Evolutionary conservation across 2,113 vertebrate genomes (phyloP), one percentile per base, ranked within the genome.

Genomic region (Ancistrus triradiatus): DNA sequence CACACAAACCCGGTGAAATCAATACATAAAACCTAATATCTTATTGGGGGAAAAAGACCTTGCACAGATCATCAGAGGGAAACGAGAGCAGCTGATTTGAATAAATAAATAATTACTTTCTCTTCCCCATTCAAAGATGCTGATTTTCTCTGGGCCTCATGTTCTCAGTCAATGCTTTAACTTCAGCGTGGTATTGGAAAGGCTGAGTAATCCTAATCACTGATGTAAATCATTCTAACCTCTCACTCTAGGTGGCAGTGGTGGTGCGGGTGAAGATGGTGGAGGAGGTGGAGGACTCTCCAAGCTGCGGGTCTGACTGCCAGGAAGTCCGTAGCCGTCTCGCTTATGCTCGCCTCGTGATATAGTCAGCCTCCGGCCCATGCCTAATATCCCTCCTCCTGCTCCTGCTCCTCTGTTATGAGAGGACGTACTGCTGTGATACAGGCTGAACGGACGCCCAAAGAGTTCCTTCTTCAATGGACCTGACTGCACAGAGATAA

Each of bases 191-290:
- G 14, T 11, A 37, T 37, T 8, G 14, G 14, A 37, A 1, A 8
- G 14, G 35, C 35, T 3, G 35, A 13, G 14, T 6, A 13, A 37
- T 13, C 9, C 9, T 37, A 13, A 37, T 8, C 35, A 37, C 35
- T 37, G 35, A 37, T 37, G 9, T 37, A 37, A 37, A 37, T 37
- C 35, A 37, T 37, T 13, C 66, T 37, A 49, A 84, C 85, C 84
- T 84, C 49, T 78, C 55, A 82, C 77, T 37, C 75, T 69, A n/a
- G 78, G 79, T 22, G 84, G 80, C 13, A 80, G 66, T 5, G 77
- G 74, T 6, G 78, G 77, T 4, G 75, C 71, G 1, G 15, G 66
- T 0, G 77, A 82, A 9, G 74, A 75, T 43, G 64, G 69, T 38
- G 69, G 56, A 0, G 68, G 67, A 0, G 77, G 75, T 1, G 71